phyloP scores from a whole-genome alignment of 2,797 vertebrate species.

The Phaenicophaeus curvirostris region DNA sequence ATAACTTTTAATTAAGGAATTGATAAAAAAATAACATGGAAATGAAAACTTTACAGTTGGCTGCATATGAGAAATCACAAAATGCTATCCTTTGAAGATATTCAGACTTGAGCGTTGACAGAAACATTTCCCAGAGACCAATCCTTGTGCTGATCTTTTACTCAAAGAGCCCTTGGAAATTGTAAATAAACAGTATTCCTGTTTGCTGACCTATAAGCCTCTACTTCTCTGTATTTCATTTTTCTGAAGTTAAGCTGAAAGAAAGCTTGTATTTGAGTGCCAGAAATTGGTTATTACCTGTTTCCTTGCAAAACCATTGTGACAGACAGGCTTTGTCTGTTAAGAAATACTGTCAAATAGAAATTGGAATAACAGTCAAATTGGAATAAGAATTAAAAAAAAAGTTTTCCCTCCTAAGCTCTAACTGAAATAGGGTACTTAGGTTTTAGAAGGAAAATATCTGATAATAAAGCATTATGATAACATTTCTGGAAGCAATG shows the following conservation, averaged over 20 bases:
- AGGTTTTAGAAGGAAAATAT: not conserved
- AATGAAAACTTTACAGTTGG: conserved; percentile 4
- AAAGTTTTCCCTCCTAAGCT: not conserved
- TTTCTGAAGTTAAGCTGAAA: not conserved
- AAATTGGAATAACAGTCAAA: not conserved
- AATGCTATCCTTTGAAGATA: not conserved
- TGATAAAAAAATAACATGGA: conserved; percentile 1
- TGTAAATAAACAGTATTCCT: not conserved
- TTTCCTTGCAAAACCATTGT: not conserved
- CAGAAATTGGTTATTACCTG: not conserved
- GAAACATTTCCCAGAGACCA: not conserved
- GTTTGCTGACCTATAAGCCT: not conserved
- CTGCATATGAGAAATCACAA: not conserved
- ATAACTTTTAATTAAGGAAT: conserved; percentile 40
- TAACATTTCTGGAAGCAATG: not conserved
- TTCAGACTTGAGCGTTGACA: not conserved
- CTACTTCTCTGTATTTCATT: not conserved
- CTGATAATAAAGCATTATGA: not conserved
- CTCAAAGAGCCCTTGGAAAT: not conserved
- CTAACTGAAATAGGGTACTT: not conserved
- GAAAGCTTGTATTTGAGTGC: not conserved
- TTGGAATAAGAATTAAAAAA: not conserved
- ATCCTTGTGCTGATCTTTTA: not conserved
- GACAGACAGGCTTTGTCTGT: not conserved
- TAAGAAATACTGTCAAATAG: not conserved